Conservation (phyloP, 2,797 vertebrate species). For the Staurois parvus region DNA sequence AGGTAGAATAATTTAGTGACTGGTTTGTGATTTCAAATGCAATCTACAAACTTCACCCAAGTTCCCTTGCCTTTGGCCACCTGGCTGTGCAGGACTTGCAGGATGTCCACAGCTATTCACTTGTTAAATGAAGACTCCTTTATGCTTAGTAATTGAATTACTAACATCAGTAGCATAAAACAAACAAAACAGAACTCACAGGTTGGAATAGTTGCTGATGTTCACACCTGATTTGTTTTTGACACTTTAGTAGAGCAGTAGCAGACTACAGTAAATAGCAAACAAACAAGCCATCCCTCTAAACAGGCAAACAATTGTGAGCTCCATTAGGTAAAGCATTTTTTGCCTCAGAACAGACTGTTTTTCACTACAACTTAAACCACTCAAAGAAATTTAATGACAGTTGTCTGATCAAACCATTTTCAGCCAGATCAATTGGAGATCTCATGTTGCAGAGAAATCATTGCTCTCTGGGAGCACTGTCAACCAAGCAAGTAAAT, state of each 20-base stretch:
- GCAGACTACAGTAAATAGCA: conserved; percentile 64
- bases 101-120: conserved; percentile 73
- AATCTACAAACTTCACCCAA: too few relatives aligned
- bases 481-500: too few relatives aligned
- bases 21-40: too few relatives aligned
- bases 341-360: conserved; percentile 35
- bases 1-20: too few relatives aligned
- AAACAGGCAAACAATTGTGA: conserved; percentile 54
- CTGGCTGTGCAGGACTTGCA: conserved; percentile 60
- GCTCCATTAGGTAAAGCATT: conserved; percentile 59
- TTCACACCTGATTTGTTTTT: conserved; percentile 74
- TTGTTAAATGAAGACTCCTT: conserved; percentile 70
- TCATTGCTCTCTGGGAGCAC: too few relatives aligned
- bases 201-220: conserved; percentile 61
- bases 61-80: conserved; percentile 19
- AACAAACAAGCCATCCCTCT: conserved; percentile 64
- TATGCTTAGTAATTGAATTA: conserved; percentile 74
- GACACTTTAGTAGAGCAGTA: conserved; percentile 63
- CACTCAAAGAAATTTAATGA: too few relatives aligned
- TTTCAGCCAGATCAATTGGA: too few relatives aligned
- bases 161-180: conserved; percentile 67
- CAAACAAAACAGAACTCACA: conserved; percentile 68
- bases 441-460: too few relatives aligned
- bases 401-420: too few relatives aligned
- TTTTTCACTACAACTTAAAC: too few relatives aligned